A percentile compares a stretch with the other conserved stretches of the same genome.
phyloP scores from a whole-genome alignment of 2,888 invertebrate genomes.

The Cyrtodaria siliqua region DNA sequence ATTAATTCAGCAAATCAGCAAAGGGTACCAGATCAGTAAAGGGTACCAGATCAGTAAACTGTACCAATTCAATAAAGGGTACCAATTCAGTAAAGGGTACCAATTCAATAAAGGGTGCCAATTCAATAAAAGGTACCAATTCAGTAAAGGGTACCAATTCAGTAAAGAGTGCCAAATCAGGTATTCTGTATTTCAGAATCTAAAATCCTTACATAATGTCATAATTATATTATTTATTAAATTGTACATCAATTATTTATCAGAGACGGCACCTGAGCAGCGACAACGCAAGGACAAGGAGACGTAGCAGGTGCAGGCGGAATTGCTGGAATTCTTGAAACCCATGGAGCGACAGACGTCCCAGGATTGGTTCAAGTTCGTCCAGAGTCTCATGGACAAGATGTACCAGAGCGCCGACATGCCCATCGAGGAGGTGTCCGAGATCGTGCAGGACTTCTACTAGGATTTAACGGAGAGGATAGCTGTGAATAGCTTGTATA shows the following conservation, averaged over 20 bases:
- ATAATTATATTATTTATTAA: too few species aligned
- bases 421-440: slow-evolving; percentile 90
- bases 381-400: slow-evolving; percentile 84
- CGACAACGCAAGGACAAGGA: slow-evolving; percentile 78
- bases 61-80: too few species aligned
- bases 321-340: slow-evolving; percentile 85
- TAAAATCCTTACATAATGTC: too few species aligned
- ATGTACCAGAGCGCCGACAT: slow-evolving; percentile 85
- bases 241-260: slow-evolving; percentile 18
- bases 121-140: too few species aligned
- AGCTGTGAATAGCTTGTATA: slow-evolving; percentile 87
- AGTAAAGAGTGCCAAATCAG: too few species aligned
- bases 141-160: too few species aligned
- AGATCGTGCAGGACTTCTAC: slow-evolving; percentile 96
- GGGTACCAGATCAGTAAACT: too few species aligned
- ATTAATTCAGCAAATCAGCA: too few species aligned
- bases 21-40: too few species aligned
- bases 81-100: too few species aligned
- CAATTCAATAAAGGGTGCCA: too few species aligned
- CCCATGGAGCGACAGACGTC: slow-evolving; percentile 84
- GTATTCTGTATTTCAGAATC: too few species aligned
- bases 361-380: slow-evolving; percentile 88
- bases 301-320: slow-evolving; percentile 85
- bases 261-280: slow-evolving; percentile 51
- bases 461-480: slow-evolving; percentile 91